Base-by-base conservation (phyloP, 2,888 invertebrate genomes). In the Ecliptopera silaceata region DNA sequence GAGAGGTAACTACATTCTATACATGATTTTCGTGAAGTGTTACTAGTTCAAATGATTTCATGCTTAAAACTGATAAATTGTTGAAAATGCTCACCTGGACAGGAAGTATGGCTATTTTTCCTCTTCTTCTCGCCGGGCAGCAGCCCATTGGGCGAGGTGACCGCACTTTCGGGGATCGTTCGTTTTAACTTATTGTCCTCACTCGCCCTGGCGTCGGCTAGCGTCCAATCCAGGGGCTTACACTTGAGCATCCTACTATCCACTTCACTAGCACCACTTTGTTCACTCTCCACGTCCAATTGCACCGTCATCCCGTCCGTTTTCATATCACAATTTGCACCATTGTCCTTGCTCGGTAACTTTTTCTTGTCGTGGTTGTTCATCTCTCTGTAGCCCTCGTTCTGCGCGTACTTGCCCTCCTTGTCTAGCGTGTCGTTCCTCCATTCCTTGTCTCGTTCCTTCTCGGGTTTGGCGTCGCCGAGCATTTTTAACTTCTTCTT, bases 71-170 rank as follows among this genome's bases (percentile, higher is more conserved):
- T 20, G 20, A 20, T 20, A 3, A n/a, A 4, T 20, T 20, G 20
- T 20, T 26, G 22, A 31, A 42, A 61, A 68, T 72, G 77, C 78
- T 72, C 79, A 91, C 91, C 91, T 89, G 91, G 83, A 84, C 88
- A 88, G 81, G 88, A 88, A 72, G 90, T 91, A 76, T 93, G 93
- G 80, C 92, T 92, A 68, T 93, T 88, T 69, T 94, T 92, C 76
- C 94, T 86, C 77, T 93, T 93, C 84, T 94, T 94, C 67, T 95
- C 94, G 17, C 92, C 92, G 57, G 86, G 82, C 49, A 93, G 83
- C 59, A 94, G 88, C 34, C 94, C 94, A 64, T 94, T 94, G 50
- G 93, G 92, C 64, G 88, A 85, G 69, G 85, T 81, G 69, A 84
- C 80, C 62, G 86, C 84, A 82, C 86, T 84, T 64, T 90, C 89